Evolutionary conservation across 2,797 vertebrate species (phyloP).

Genomic region (Coccyzus lansbergi): DNA sequence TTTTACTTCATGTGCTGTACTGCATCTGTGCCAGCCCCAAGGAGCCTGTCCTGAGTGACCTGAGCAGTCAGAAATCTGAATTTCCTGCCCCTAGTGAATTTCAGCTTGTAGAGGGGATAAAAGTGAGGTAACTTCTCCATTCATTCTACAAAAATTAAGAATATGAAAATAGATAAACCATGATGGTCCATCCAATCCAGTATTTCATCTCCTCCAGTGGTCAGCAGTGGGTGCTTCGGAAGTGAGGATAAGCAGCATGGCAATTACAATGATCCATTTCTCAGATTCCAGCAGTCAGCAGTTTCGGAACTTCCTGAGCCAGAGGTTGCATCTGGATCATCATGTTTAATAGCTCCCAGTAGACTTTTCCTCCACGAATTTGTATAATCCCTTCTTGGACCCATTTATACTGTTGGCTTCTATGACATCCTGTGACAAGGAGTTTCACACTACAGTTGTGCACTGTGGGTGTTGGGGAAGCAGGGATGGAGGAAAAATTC

Average conservation of each 20-base stretch:
- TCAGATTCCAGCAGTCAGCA: conserved; percentile 53
- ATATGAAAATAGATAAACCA: background rate
- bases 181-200: background rate
- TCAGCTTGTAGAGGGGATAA: background rate
- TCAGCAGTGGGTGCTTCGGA: background rate
- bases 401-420: conserved; percentile 41
- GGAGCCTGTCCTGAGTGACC: background rate
- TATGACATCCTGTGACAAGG: conserved; percentile 45
- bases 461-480: background rate
- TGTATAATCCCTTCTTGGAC: conserved; percentile 59
- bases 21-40: background rate
- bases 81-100: background rate
- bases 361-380: conserved; percentile 37
- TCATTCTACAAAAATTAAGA: background rate
- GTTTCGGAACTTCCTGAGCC: conserved; percentile 52
- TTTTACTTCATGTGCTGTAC: background rate
- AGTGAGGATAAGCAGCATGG: background rate
- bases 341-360: conserved; percentile 44
- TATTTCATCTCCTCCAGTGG: background rate
- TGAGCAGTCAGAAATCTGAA: background rate
- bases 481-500: background rate
- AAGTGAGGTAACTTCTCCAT: background rate
- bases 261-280: conserved; percentile 49
- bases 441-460: background rate
- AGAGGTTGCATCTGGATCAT: conserved; percentile 65